phyloP scores from a whole-genome alignment of 2,113 vertebrate genomes.

The Passerina amoena region DNA sequence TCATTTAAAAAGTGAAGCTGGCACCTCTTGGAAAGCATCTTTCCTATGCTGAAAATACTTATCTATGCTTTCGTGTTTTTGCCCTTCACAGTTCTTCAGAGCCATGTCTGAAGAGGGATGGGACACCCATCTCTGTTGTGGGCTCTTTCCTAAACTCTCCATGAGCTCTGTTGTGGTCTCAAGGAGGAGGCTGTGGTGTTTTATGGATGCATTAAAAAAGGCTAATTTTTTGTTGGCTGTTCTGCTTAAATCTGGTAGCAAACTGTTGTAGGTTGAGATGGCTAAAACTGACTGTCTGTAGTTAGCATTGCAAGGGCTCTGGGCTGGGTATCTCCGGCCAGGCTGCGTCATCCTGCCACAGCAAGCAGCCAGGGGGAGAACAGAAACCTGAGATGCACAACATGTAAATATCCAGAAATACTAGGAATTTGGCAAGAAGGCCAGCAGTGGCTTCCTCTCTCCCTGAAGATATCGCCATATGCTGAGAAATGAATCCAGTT shows the following conservation, averaged over 20 bases:
- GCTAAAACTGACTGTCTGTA: background rate
- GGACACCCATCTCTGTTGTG: background rate
- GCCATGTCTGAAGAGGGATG: background rate
- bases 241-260: background rate
- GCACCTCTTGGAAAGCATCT: background rate
- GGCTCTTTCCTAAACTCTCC: background rate
- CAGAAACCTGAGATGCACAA: constrained; percentile 21
- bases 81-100: background rate
- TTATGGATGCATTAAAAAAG: background rate
- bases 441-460: constrained; percentile 50
- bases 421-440: constrained; percentile 44
- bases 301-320: background rate
- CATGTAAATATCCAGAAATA: constrained; percentile 55
- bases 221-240: background rate
- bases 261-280: background rate
- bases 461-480: constrained; percentile 44
- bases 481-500: constrained; percentile 28
- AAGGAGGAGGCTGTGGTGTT: background rate
- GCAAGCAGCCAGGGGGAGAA: background rate
- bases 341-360: constrained; percentile 25
- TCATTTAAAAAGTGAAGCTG: background rate
- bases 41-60: background rate
- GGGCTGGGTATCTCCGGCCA: background rate
- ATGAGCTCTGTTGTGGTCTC: background rate
- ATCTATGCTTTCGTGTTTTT: background rate